Evolutionary conservation across 1,140 invertebrate genomes (phyloP), one percentile per base, ranked within the genome.

Genomic region (Penaeus vannamei): DNA sequence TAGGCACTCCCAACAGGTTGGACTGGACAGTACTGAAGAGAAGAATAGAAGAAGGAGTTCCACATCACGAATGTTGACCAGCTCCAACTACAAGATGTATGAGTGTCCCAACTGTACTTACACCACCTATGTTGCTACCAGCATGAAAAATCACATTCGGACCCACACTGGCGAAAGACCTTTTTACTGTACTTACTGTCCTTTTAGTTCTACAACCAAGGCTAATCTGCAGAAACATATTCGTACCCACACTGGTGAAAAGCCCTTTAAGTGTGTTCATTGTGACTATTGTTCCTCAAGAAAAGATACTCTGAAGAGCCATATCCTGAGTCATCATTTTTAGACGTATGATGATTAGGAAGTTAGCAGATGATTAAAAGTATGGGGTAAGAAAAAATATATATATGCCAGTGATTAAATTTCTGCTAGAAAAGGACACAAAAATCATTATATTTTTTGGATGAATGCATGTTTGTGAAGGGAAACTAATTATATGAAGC

Each of bases 71-170:
- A 32, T 26, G 29, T 62, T 46, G 66, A 59, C 23, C 60, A 32
- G 46, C 59, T 59, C 42, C 61, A 80, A 36, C 36, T 80, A n/a
- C 85, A 81, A 20, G 53, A 53, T 53, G 17, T 53, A 53, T 53
- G 60, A 83, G 59, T 87, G 85, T 81, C 85, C 85, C 32, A 64
- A 46, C 79, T 87, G 85, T 80, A n/a, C 76, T 29, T 87, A 81
- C 32, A 81, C 77, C 29, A 81, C 85, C 17, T 60, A 26, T 46
- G 60, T 87, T 64, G 77, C 61, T 62, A 80, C 85, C 60, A 81
- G 59, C 62, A 19, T 87, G n/a, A 87, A n/a, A 46, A 80, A 32
- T 32, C 85, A 87, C 66, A 46, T 87, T 66, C 62, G 72, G 19
- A 86, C 85, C 46, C 85, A 86, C 29, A 76, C 69, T 36, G 53